These are phyloP conservation scores for Ursus arctos DNA, from an alignment of 2,113 vertebrate genomes.

Conservation along the genomic window DNA sequence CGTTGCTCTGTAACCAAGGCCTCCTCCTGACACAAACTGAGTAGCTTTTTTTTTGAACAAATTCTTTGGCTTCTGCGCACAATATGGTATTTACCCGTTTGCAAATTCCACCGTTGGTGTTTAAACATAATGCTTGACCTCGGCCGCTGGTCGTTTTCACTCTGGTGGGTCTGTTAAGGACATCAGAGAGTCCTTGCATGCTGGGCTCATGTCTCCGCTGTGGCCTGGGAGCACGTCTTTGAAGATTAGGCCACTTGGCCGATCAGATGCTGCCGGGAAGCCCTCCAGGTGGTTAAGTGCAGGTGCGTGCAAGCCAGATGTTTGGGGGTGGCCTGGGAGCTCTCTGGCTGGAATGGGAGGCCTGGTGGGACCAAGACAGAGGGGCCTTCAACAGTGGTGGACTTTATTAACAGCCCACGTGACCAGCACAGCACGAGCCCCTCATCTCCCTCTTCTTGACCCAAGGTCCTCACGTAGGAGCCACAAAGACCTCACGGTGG, in stretches of 20 bases:
- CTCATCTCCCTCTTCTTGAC: not conserved
- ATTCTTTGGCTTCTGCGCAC: not conserved
- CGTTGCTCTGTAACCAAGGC: constrained; percentile 54
- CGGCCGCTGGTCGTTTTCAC: not conserved
- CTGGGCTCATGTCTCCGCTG: not conserved
- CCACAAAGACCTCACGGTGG: no score
- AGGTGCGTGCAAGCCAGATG: not conserved
- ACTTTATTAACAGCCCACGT: not conserved
- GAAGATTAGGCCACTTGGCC: not conserved
- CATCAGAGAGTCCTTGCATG: not conserved
- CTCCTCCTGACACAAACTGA: not conserved
- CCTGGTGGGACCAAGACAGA: no score
- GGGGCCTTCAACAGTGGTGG: accelerated
- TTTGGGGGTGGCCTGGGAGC: not conserved
- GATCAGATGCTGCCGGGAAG: not conserved
- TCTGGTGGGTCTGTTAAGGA: not conserved
- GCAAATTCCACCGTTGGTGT: not conserved
- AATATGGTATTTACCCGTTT: constrained; percentile 30
- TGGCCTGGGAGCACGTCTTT: not conserved
- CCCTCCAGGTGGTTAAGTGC: not conserved
- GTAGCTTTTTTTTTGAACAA: constrained; percentile 30
- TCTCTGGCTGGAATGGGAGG: not conserved
- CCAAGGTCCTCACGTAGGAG: not conserved
- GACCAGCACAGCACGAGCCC: accelerated
- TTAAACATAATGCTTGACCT: constrained; percentile 35